Evolutionary conservation across 1,140 invertebrate species (phyloP).

Genomic region (Nymphalis io): DNA sequence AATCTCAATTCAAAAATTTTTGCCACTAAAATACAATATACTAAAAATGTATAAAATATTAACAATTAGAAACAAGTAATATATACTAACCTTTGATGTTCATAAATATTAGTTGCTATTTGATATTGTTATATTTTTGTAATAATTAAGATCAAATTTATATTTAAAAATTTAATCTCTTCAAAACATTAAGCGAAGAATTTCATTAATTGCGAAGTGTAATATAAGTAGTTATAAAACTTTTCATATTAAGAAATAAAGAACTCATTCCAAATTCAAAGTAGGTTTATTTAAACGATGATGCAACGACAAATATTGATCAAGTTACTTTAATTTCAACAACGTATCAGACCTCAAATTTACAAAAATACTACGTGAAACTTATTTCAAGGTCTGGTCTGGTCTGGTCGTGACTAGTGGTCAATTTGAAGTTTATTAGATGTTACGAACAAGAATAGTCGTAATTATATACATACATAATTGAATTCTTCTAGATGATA

Average conservation of each 20-base stretch:
- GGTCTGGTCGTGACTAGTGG: conserved; percentile 16
- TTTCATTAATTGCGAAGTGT: neutral
- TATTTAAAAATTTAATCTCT: too few relatives aligned
- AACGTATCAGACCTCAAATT: conserved; percentile 9
- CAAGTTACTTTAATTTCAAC: conserved; percentile 8
- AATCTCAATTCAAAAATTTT: too few relatives aligned
- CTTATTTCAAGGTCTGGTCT: conserved; percentile 31
- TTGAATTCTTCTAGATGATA: neutral
- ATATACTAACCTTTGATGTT: too few relatives aligned
- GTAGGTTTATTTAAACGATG: neutral
- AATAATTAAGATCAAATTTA: too few relatives aligned
- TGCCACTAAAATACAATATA: too few relatives aligned
- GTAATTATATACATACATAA: neutral
- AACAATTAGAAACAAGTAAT: too few relatives aligned
- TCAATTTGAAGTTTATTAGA: conserved; percentile 1
- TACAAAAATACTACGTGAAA: neutral
- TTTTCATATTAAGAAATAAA: conserved; percentile 1
- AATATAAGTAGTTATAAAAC: neutral
- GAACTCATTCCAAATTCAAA: neutral
- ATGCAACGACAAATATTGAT: conserved; percentile 25
- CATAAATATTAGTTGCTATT: too few relatives aligned
- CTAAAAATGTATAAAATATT: too few relatives aligned
- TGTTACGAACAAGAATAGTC: neutral
- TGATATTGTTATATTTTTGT: too few relatives aligned
- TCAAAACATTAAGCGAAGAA: too few relatives aligned